Evolutionary conservation across 2,797 vertebrate genomes (phyloP).

Genomic region (Sebastes dallii): DNA sequence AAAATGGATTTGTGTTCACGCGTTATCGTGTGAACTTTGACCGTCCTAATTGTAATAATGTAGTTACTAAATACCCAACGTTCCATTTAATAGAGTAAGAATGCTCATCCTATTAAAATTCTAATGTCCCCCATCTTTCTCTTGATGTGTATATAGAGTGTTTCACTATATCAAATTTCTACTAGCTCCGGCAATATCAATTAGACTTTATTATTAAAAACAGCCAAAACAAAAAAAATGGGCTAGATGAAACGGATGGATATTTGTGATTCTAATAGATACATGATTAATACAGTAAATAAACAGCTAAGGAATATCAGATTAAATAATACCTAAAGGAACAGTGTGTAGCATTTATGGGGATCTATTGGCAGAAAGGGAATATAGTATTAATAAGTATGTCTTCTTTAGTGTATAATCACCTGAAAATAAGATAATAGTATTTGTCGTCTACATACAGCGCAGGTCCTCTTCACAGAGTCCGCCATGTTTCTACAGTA

Average conservation of each 20-base stretch:
- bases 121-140: background rate
- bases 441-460: too few species aligned
- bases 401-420: too few species aligned
- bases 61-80: background rate
- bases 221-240: background rate
- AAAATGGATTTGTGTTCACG: too few species aligned
- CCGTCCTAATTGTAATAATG: background rate
- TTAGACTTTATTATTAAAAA: background rate
- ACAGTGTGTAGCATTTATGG: too few species aligned
- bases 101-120: slow-evolving; percentile 7
- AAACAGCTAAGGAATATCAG: background rate
- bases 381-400: too few species aligned
- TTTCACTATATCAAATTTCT: slow-evolving; percentile 39
- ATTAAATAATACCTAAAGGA: background rate
- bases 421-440: too few species aligned
- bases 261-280: slow-evolving; percentile 24
- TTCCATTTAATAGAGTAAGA: background rate
- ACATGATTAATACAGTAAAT: background rate
- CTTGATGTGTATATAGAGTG: background rate
- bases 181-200: background rate
- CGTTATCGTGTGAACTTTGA: background rate
- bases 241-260: background rate
- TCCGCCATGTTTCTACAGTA: too few species aligned
- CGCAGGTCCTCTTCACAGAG: too few species aligned
- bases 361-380: too few species aligned